Base-by-base conservation (phyloP, 2,797 vertebrate genomes). In the Liasis olivaceus region DNA sequence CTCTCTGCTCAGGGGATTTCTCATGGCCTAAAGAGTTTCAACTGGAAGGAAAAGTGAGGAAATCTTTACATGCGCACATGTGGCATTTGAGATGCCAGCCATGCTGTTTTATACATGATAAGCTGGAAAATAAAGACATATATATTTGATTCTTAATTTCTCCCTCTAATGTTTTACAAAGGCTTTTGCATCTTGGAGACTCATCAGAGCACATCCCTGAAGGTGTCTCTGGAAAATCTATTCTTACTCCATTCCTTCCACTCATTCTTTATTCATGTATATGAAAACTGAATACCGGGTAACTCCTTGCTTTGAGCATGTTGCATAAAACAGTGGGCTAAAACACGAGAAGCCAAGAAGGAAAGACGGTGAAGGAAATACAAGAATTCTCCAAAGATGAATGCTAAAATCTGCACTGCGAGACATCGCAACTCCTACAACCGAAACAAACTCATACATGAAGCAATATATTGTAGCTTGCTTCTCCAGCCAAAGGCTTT, bases 191-290 rank as follows among this genome's bases (percentile, higher is more conserved):
- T 95, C 28, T 13, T 63, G 13, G 87, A 81, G 86, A 31, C 15
- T 72, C 17, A 91, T 42, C 13, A 89, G 77, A 89, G 28, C 86
- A 59, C 85, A 89, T 88, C 92, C 94, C 59, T 56, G 87, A 93
- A 94, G 15, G 31, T 86, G 93, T 47, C 17, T 77, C 92, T 47
- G 91, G 62, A 93, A 93, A 94, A 20, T 42, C 0, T 88, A 85
- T 66, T 89, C 58, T 66, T 7, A 1, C 91, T 72, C 66, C 92
- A 87, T 89, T 94, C 51, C 7, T 94, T 95, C 93, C 77, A 89
- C 13, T 93, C 56, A 24, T 92, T 94, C 69, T 91, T 47, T 31
- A 58, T 91, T 94, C 81, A 93, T 85, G 60, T 11, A 9, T 60
- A 31, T 69, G 85, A 94, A 77, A 0, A 66, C 54, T 93, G 58